phyloP scores from a whole-genome alignment of 2,888 invertebrate species.

The Steinernema hermaphroditum region DNA sequence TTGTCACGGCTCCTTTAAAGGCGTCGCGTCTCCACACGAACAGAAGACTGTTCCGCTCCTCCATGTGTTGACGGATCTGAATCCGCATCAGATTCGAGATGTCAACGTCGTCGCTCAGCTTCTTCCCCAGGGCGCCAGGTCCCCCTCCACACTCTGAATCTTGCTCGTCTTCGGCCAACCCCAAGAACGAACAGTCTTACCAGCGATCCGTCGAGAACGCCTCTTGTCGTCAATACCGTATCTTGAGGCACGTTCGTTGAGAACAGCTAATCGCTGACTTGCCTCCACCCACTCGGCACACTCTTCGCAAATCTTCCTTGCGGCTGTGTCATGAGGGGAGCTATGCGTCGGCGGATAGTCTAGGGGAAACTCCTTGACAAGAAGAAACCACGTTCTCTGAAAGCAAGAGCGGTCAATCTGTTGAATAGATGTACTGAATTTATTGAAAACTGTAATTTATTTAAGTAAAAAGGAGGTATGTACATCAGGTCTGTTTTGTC shows the following conservation, averaged over 20 bases:
- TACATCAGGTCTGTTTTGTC: too few species aligned
- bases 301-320: constrained; percentile 20
- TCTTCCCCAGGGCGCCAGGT: background rate
- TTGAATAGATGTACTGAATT: too few species aligned
- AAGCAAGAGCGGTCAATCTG: too few species aligned
- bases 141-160: background rate
- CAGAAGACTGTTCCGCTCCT: constrained; percentile 14
- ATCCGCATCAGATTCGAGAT: constrained; percentile 45
- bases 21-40: background rate
- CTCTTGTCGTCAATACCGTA: background rate
- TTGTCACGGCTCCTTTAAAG: background rate
- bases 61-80: constrained; percentile 38
- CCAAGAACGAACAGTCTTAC: background rate
- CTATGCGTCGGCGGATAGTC: background rate
- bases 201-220: background rate
- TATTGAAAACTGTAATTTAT: too few species aligned
- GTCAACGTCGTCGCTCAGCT: constrained; percentile 38
- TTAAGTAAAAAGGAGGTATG: too few species aligned
- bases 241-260: background rate
- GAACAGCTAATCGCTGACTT: background rate
- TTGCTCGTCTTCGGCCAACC: background rate
- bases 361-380: background rate
- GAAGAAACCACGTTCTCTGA: constrained; percentile 6
- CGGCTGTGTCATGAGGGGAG: background rate
- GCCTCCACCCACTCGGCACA: constrained; percentile 20